Evolutionary conservation across 2,113 vertebrate species (phyloP), one percentile per base, ranked within the genome.

Genomic region (Indri indri): DNA sequence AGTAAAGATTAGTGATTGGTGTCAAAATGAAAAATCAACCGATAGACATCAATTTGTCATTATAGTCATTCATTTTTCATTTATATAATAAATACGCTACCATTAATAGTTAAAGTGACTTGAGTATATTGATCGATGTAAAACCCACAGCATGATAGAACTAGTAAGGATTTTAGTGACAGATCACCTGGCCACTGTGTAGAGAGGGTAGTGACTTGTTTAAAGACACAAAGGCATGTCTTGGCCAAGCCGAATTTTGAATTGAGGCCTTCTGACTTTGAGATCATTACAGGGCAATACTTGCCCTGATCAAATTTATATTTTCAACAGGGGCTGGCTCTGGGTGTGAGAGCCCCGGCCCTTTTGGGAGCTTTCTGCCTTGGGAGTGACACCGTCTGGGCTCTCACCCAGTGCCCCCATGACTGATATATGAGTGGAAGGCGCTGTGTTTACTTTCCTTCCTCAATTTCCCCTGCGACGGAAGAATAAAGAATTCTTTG

Each of bases 401-500:
- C 45, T 27, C 13, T 50, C 6, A n/a, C 17, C 50, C 17, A 5
- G 59, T 54, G 42, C n/a, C 27, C 34, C 70, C 25, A 3, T 76
- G 95, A 57, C 86, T 86, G 65, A 80, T 27, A 30, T 18, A 6
- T 18, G 45, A 50, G 94, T 50, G 54, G 45, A 73, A 96, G 88
- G 70, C 11, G 32, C 73, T 3, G 3, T 88, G 34, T 84, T 97
- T 71, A 59, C 66, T 66, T 92, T 88, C 88, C 65, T 47, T 50
- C 85, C 74, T 96, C 90, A 74, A 79, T 87, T 88, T 95, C 76
- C 93, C 63, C 42, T 23, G 23, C 80, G 54, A 94, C 0, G 50
- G 76, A 84, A 90, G 80, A 97, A 96, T 86, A 98, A 98, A 98
- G 96, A 85, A 88, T 91, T 97, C 92, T 96, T 98, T 97, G 94